A percentile compares a stretch with the other conserved stretches of the same genome.
phyloP scores from a whole-genome alignment of 2,888 invertebrate species.

The Calameuta pallipes region DNA sequence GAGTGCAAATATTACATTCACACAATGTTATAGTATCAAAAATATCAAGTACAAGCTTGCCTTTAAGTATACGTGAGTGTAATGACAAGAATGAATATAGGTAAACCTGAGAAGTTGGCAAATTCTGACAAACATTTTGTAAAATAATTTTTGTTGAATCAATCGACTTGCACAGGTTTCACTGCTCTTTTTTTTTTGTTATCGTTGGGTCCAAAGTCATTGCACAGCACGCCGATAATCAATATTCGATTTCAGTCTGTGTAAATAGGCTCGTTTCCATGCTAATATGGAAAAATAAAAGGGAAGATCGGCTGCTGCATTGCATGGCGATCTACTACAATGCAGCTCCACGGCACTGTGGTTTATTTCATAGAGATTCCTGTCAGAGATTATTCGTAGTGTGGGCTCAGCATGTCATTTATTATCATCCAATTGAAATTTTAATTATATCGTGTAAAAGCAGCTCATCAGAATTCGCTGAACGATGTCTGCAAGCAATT shows the following conservation, averaged over 20 bases:
- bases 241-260: background rate
- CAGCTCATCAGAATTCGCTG: background rate
- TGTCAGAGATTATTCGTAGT: background rate
- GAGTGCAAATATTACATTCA: background rate
- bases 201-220: background rate
- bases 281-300: background rate
- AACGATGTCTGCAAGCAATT: background rate
- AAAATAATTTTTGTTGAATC: background rate
- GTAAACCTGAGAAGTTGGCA: background rate
- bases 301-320: background rate
- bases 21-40: background rate
- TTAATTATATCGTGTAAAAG: background rate
- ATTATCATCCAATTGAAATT: background rate
- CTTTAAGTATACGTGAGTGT: background rate
- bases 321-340: background rate
- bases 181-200: background rate
- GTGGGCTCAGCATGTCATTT: background rate
- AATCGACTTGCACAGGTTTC: background rate
- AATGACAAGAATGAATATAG: background rate
- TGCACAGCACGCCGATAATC: background rate
- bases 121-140: background rate
- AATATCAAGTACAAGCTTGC: background rate
- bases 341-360: background rate
- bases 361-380: background rate
- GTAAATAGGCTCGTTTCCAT: background rate